phyloP scores from a whole-genome alignment of 2,113 vertebrate species.

The Passerina amoena region DNA sequence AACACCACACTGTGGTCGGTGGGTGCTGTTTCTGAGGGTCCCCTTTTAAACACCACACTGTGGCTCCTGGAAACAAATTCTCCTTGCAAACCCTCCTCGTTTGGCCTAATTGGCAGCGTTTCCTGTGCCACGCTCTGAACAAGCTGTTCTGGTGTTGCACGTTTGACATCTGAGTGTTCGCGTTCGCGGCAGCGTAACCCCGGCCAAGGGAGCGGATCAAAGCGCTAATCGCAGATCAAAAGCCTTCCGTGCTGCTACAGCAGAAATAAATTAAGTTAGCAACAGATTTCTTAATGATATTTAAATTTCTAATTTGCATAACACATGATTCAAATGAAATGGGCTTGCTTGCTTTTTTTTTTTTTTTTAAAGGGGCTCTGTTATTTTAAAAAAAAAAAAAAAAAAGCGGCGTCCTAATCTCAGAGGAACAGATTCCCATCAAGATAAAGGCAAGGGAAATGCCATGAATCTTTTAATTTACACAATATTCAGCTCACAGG shows the following conservation, averaged over 20 bases:
- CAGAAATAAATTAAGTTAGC: constrained; percentile 45
- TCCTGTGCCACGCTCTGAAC: neutral
- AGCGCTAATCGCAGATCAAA: constrained; percentile 60
- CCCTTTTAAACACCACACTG: no score
- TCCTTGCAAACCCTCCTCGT: neutral
- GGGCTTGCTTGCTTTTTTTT: neutral
- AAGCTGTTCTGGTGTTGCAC: neutral
- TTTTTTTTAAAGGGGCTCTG: neutral
- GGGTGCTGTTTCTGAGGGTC: no score
- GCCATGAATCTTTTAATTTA: neutral
- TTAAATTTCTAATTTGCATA: constrained; percentile 67
- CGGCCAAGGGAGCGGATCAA: constrained; percentile 40
- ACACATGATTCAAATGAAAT: constrained; percentile 44
- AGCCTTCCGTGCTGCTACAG: constrained; percentile 18
- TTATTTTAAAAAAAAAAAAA: constrained; percentile 24
- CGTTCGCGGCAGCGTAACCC: neutral
- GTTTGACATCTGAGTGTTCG: constrained; percentile 1
- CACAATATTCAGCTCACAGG: neutral
- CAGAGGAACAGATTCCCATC: neutral
- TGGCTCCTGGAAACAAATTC: neutral
- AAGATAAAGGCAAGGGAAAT: neutral
- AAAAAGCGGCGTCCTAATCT: neutral
- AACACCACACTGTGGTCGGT: no score
- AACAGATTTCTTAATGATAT: constrained; percentile 55
- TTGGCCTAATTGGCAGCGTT: neutral